These are phyloP conservation scores for Drosophila melanosoma DNA, from an alignment of 2,888 invertebrate species.

Conservation along the genomic window DNA sequence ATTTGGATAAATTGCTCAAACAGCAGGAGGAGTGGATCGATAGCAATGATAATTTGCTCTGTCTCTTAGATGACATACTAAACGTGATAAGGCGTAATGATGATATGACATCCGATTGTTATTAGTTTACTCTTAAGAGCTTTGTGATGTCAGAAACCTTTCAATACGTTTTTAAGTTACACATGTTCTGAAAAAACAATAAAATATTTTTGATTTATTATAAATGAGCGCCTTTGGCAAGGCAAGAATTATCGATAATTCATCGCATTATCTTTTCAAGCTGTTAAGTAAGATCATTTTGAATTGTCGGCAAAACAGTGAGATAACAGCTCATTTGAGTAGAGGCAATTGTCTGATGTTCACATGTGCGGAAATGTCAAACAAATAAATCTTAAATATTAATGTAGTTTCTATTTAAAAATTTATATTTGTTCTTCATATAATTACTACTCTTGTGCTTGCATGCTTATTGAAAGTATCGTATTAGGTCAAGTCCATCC, in stretches of 20 bases:
- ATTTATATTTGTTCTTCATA: background rate
- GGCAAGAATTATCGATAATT: background rate
- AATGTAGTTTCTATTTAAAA: background rate
- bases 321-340: constrained; percentile 8
- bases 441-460: background rate
- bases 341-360: background rate
- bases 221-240: background rate
- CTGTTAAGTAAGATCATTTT: background rate
- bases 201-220: constrained; percentile 16
- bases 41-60: constrained; percentile 88
- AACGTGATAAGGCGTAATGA: constrained; percentile 71
- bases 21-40: constrained; percentile 89
- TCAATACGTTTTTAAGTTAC: constrained; percentile 7
- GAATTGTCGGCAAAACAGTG: background rate
- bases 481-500: background rate
- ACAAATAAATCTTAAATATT: background rate
- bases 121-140: constrained; percentile 50
- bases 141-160: constrained; percentile 5
- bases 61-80: constrained; percentile 90
- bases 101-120: constrained; percentile 80
- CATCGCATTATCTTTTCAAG: background rate
- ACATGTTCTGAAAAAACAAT: constrained; percentile 20
- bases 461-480: background rate
- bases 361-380: background rate
- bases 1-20: constrained; percentile 87